Evolutionary conservation across 2,797 vertebrate genomes (phyloP).

Genomic region (Cryptoblepharus egeriae): DNA sequence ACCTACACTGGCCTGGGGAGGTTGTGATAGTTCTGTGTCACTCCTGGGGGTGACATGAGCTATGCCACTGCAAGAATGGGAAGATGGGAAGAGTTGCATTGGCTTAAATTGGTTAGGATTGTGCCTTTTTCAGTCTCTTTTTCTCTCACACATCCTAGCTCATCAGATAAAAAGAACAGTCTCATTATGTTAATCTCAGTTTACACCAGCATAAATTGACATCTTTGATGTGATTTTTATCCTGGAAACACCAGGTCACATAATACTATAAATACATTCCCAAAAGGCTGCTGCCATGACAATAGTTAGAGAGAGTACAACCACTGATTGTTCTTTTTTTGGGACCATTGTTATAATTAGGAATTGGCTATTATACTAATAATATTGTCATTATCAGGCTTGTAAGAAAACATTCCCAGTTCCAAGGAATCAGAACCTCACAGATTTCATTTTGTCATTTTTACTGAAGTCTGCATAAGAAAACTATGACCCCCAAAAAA

Average conservation of each 20-base stretch:
- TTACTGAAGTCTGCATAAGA: not conserved
- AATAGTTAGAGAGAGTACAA: not conserved
- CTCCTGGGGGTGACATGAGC: too few species aligned
- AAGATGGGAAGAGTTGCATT: too few species aligned
- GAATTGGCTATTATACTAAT: not conserved
- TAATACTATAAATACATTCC: not conserved
- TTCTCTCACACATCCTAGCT: not conserved
- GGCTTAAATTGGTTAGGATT: too few species aligned
- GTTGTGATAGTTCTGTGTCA: too few species aligned
- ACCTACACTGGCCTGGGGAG: too few species aligned
- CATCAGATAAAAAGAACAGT: not conserved
- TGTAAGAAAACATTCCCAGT: not conserved
- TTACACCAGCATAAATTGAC: constrained; percentile 17
- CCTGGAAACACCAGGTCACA: constrained; percentile 3
- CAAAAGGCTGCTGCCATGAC: not conserved
- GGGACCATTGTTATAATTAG: not conserved
- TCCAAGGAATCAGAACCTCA: not conserved
- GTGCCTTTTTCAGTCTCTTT: not conserved
- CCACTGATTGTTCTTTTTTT: not conserved
- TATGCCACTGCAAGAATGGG: too few species aligned
- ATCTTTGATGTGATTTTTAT: not conserved
- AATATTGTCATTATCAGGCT: not conserved
- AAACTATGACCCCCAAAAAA: not conserved
- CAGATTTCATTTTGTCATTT: not conserved
- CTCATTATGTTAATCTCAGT: not conserved